A percentile compares a stretch with the other conserved stretches of the same genome.
phyloP scores from a whole-genome alignment of 1,140 invertebrate species.

The Eulimnadia texana region DNA sequence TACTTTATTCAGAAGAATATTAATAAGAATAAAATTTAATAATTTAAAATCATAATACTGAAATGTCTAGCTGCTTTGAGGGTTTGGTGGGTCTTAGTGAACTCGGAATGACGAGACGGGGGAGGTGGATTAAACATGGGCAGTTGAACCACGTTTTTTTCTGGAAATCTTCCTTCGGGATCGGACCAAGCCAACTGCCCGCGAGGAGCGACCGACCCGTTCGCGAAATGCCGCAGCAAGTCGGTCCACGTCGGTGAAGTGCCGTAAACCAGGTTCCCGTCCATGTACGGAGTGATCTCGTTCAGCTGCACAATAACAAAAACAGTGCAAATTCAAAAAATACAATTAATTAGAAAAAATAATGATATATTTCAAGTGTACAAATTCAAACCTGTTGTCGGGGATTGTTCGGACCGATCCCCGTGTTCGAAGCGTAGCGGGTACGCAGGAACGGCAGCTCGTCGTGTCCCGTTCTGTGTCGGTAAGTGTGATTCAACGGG shows the following conservation, averaged over 20 bases:
- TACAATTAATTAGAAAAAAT: too few species aligned
- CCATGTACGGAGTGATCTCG: slow-evolving; percentile 44
- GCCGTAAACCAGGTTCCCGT: slow-evolving; percentile 44
- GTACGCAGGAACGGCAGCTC: slow-evolving; percentile 35
- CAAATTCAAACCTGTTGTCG: slow-evolving; percentile 40
- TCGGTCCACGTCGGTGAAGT: slow-evolving; percentile 25
- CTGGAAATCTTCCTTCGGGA: slow-evolving; percentile 34
- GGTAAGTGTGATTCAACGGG: slow-evolving; percentile 30
- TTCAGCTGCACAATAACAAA: too few species aligned
- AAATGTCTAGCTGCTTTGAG: slow-evolving; percentile 37
- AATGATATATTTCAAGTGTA: too few species aligned
- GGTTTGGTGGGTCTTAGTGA: slow-evolving; percentile 28
- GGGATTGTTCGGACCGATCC: slow-evolving; percentile 38
- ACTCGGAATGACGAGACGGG: slow-evolving; percentile 33
- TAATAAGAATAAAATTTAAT: too few species aligned
- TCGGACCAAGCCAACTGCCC: slow-evolving; percentile 31
- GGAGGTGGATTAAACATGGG: slow-evolving; percentile 45
- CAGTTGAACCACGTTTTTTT: slow-evolving; percentile 33
- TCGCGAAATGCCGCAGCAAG: slow-evolving; percentile 33
- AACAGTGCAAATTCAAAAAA: slow-evolving; percentile 13
- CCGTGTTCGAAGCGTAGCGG: slow-evolving; percentile 34
- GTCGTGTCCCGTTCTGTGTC: slow-evolving; percentile 23
- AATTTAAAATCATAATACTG: slow-evolving; percentile 34
- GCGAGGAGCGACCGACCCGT: slow-evolving; percentile 31
- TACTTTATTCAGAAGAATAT: slow-evolving; percentile 27